A percentile compares a stretch with the other conserved stretches of the same genome.
phyloP scores from a whole-genome alignment of 2,888 invertebrate species.

The Sturmia bella region DNA sequence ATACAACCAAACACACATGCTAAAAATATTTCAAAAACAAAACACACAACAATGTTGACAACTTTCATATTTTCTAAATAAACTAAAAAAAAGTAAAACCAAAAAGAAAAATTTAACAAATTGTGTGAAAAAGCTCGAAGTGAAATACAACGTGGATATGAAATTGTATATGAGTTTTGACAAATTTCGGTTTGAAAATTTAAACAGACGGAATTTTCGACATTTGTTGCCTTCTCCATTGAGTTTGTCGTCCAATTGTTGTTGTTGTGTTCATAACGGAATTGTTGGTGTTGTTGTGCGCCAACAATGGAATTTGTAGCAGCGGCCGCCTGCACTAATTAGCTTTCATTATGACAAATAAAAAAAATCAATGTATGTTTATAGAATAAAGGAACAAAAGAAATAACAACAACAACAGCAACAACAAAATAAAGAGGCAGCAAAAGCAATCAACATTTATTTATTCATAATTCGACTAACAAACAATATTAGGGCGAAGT shows the following conservation, averaged over 20 bases:
- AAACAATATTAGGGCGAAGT: conserved; percentile 6
- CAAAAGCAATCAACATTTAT: conserved; percentile 44
- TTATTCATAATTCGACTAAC: conserved; percentile 42
- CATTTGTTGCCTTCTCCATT: conserved; percentile 31
- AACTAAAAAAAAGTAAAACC: neutral
- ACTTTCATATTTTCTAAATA: conserved; percentile 32
- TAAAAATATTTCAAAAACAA: conserved; percentile 18
- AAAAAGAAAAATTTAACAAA: neutral
- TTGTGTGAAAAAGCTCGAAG: neutral
- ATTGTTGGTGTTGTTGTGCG: conserved; percentile 7
- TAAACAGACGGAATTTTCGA: conserved; percentile 42
- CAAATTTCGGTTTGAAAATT: conserved; percentile 36
- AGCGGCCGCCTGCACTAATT: conserved; percentile 57
- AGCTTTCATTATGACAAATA: conserved; percentile 47
- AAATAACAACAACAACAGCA: neutral
- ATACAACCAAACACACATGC: conserved; percentile 4
- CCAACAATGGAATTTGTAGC: conserved; percentile 44
- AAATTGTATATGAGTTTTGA: conserved; percentile 43
- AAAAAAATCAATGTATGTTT: neutral
- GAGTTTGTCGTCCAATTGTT: conserved; percentile 25
- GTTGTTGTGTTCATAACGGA: conserved; percentile 6
- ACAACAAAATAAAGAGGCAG: conserved; percentile 15
- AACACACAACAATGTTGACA: conserved; percentile 29
- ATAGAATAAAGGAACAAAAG: neutral
- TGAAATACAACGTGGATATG: conserved; percentile 43